A percentile compares a stretch with the other conserved stretches of the same genome.
phyloP scores from a whole-genome alignment of 2,113 vertebrate genomes.

The Myodes glareolus region DNA sequence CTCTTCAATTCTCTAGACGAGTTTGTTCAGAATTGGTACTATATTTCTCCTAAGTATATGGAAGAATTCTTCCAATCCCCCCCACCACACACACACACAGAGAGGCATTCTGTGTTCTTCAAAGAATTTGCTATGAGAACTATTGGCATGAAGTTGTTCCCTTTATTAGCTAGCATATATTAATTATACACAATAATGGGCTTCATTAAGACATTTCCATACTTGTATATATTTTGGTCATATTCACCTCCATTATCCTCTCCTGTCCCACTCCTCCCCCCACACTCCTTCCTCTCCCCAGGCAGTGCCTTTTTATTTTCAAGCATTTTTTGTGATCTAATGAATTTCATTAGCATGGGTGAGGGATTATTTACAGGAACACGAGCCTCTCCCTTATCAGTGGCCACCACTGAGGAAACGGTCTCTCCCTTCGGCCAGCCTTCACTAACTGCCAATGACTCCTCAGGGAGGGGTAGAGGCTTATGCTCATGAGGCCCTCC shows the following conservation, averaged over 20 bases:
- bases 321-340: not conserved
- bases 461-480: not conserved
- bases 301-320: not conserved
- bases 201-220: not conserved
- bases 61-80: not conserved
- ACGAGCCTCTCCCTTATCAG: not conserved
- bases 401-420: not conserved
- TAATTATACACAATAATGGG: not conserved
- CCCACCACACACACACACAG: too few relatives aligned
- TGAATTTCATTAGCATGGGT: not conserved
- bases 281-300: not conserved
- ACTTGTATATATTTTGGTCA: not conserved
- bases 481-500: not conserved
- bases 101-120: not conserved
- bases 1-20: not conserved
- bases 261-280: not conserved
- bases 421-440: not conserved
- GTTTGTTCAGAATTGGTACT: not conserved
- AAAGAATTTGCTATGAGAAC: conserved; percentile 26
- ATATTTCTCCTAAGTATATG: not conserved
- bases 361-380: not conserved
- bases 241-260: not conserved
- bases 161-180: not conserved
- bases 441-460: not conserved
- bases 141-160: not conserved